Evolutionary conservation across 1,140 invertebrate genomes (phyloP).

Genomic region (Nebria ingens): DNA sequence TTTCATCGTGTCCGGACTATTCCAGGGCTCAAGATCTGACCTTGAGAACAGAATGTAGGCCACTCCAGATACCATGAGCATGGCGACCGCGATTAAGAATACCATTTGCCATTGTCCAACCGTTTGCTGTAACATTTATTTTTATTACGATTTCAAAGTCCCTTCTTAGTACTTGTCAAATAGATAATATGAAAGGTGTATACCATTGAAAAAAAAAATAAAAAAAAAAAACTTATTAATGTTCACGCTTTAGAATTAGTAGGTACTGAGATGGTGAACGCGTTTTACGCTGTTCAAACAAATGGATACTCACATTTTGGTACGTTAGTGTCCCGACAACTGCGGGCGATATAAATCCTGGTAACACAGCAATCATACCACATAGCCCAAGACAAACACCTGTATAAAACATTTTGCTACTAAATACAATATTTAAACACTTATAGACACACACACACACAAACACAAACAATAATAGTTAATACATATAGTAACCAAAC

Average conservation of each 20-base stretch:
- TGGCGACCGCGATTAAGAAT: conserved; percentile 44
- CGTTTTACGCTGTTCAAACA: no score
- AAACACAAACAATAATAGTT: no score
- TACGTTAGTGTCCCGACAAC: conserved; percentile 49
- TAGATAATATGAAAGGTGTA: no score
- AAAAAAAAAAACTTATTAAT: no score
- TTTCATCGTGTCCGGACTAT: conserved; percentile 29
- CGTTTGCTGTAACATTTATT: conserved; percentile 45
- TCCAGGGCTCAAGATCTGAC: conserved; percentile 53
- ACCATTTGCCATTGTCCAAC: conserved; percentile 54
- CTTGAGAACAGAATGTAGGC: conserved; percentile 46
- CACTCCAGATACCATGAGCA: conserved; percentile 41
- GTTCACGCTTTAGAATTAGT: no score
- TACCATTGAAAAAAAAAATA: no score
- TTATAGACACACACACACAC: background rate
- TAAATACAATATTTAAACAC: conserved; percentile 12
- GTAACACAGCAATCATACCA: conserved; percentile 39
- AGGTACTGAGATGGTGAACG: no score
- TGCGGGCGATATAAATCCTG: conserved; percentile 47
- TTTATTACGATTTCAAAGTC: no score
- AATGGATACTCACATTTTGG: conserved; percentile 45
- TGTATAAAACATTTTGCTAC: conserved; percentile 14
- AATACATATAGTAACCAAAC: no score
- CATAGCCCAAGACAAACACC: conserved; percentile 48
- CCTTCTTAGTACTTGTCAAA: no score